A percentile compares a stretch with the other conserved stretches of the same genome.
phyloP scores from a whole-genome alignment of 2,113 vertebrate genomes.

The Oceanodroma tethys region DNA sequence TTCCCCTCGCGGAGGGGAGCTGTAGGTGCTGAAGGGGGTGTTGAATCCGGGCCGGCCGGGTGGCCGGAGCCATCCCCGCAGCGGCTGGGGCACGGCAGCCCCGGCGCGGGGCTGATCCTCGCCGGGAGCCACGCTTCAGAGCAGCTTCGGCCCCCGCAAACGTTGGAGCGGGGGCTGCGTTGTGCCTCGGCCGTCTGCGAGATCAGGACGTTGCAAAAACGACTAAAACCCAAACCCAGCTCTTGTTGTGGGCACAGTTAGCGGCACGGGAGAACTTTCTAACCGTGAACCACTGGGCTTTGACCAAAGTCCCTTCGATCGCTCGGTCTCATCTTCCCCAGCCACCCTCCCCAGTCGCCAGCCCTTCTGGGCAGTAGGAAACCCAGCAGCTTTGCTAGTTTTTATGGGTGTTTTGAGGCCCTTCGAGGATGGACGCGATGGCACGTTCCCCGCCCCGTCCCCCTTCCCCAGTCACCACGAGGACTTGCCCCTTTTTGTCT shows the following conservation, averaged over 20 bases:
- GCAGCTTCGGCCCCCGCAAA: not conserved
- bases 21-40: not conserved
- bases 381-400: not conserved
- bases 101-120: not conserved
- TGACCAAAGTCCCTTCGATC: fast-evolving
- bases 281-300: fast-evolving
- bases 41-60: not conserved
- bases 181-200: not conserved
- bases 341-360: not conserved
- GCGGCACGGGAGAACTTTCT: not conserved
- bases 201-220: not conserved
- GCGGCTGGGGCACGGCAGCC: not conserved
- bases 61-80: not conserved
- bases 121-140: not conserved
- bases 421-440: not conserved
- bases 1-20: not conserved
- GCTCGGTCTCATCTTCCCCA: fast-evolving
- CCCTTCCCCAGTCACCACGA: not conserved
- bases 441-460: not conserved
- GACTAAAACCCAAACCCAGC: not conserved
- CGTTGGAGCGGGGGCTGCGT: fast-evolving
- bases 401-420: not conserved
- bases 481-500: not conserved
- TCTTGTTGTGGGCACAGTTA: not conserved
- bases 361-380: not conserved